Conservation (phyloP, 1,140 invertebrate species). For the Uloborus diversus region DNA sequence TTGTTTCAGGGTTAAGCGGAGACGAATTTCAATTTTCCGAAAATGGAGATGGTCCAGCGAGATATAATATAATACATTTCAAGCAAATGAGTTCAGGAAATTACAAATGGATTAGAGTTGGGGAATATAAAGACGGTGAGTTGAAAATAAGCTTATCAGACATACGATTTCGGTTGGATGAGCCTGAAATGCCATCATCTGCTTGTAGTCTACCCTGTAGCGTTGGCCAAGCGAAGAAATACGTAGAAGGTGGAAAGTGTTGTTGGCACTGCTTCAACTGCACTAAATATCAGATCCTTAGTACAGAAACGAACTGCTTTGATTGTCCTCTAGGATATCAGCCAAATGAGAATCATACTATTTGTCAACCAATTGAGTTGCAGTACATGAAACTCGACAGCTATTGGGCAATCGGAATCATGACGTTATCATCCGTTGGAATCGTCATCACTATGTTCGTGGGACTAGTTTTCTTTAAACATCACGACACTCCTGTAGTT, state of each 20-base stretch:
- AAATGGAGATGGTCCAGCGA: slow-evolving; percentile 86
- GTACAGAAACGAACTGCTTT: slow-evolving; percentile 84
- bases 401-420: slow-evolving; percentile 88
- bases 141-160: slow-evolving; percentile 76
- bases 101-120: slow-evolving; percentile 86
- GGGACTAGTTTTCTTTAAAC: slow-evolving; percentile 73
- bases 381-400: slow-evolving; percentile 78
- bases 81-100: slow-evolving; percentile 78
- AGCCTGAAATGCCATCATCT: slow-evolving; percentile 81
- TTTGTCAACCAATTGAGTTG: slow-evolving; percentile 82
- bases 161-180: slow-evolving; percentile 66
- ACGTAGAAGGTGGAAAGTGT: slow-evolving; percentile 89
- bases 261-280: slow-evolving; percentile 98
- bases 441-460: slow-evolving; percentile 64
- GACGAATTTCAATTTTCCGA: slow-evolving; percentile 87
- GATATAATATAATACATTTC: slow-evolving; percentile 96
- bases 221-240: slow-evolving; percentile 87
- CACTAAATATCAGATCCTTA: slow-evolving; percentile 85
- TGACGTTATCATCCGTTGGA: slow-evolving; percentile 68
- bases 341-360: slow-evolving; percentile 77
- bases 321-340: slow-evolving; percentile 82
- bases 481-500: slow-evolving; percentile 87
- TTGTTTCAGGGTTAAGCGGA: slow-evolving; percentile 71
- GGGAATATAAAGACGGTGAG: slow-evolving; percentile 81
- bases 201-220: slow-evolving; percentile 93